Base-by-base conservation (phyloP, 1,140 invertebrate species). In the Brachionus angularis region DNA sequence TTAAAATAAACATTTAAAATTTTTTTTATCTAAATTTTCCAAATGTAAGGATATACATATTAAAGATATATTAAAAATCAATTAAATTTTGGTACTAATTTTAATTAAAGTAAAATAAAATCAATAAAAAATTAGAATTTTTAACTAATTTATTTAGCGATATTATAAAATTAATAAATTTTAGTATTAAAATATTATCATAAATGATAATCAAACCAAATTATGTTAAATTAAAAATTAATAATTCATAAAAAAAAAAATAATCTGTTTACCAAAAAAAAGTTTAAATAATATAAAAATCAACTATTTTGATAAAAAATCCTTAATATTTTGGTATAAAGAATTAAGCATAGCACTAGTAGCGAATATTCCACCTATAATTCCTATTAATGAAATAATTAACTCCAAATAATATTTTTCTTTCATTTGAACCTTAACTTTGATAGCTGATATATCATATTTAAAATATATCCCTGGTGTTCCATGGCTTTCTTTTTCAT, bases 391-490 rank as follows among this genome's bases (percentile, higher is more conserved):
- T 76, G 90, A 86, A 21, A 93, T 86, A 46, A 89, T 82, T 82
- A 96, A 93, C 79, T 89, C 87, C 72, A 87, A 82, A 39, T 90
- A 77, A 18, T 80, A 76, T 89, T 74, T 89, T 73, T 88, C 85
- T 77, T 91, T 87, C 81, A 93, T 89, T 53, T 82, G 86, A 0
- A 95, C 89, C 76, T 86, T 85, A 23, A 96, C 88, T 84, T 91
- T 91, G 27, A 96, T 79, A 5, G 90, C 88, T 73, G 89, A 90
- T 80, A 90, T 88, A 76, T 95, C 91, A 81, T 96, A 96, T 80
- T 95, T 95, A 74, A 96, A 90, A 79, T 91, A 96, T 75, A 96
- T 91, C 31, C 93, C 93, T 7, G 92, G 89, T 18, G 91, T 87
- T 4, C 91, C 93, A 81, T 94, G 91, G 29, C 90, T 92, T 18